These are phyloP conservation scores for Synanthedon myopaeformis DNA, from an alignment of 2,888 invertebrate species.

Conservation along the genomic window DNA sequence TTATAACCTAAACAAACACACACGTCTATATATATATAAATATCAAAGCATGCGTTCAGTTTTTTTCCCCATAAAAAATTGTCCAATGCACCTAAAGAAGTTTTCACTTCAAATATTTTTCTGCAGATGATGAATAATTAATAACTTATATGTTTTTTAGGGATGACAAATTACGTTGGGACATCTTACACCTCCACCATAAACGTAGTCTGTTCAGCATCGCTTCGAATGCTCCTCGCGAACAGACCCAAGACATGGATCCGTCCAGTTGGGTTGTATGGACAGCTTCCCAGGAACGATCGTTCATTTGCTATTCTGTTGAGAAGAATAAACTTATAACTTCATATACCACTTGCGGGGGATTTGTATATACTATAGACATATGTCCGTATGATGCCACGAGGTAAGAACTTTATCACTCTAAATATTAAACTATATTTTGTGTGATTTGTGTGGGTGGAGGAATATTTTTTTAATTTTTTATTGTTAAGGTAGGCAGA, in stretches of 20 bases:
- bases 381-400: slow-evolving; percentile 78
- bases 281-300: slow-evolving; percentile 73
- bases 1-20: too few relatives aligned
- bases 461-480: too few relatives aligned
- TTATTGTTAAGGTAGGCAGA: too few relatives aligned
- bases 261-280: slow-evolving; percentile 53
- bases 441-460: too few relatives aligned
- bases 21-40: too few relatives aligned
- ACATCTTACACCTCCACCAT: slow-evolving; percentile 61
- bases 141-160: slow-evolving; percentile 19
- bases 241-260: slow-evolving; percentile 14
- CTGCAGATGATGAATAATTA: background rate
- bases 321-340: slow-evolving; percentile 32
- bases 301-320: slow-evolving; percentile 62
- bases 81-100: too few relatives aligned
- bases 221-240: slow-evolving; percentile 46
- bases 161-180: slow-evolving; percentile 36
- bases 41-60: too few relatives aligned
- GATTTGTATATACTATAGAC: slow-evolving; percentile 72
- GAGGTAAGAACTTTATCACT: slow-evolving; percentile 43
- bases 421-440: too few relatives aligned
- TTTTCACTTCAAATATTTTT: background rate
- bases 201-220: slow-evolving; percentile 73
- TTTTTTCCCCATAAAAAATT: too few relatives aligned
- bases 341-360: slow-evolving; percentile 72